phyloP scores from a whole-genome alignment of 2,888 invertebrate species.

The Coelogynopora nodosa region DNA sequence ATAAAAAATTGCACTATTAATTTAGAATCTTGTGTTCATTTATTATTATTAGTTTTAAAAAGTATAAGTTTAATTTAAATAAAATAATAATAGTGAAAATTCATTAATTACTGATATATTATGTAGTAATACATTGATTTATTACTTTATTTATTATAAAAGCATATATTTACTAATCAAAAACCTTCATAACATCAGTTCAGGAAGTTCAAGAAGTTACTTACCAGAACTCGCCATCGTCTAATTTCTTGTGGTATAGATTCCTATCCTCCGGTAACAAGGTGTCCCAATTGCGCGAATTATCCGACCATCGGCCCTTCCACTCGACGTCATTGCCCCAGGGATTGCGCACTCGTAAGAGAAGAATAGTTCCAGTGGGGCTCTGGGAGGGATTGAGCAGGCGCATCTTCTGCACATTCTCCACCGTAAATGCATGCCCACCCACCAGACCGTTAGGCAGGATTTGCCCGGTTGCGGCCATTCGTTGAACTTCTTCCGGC shows the following conservation, averaged over 20 bases:
- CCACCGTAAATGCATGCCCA: conserved; percentile 57
- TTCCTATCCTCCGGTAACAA: conserved; percentile 54
- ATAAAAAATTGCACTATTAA: no score
- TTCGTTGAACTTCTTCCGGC: not conserved
- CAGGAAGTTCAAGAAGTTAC: no score
- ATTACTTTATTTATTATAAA: no score
- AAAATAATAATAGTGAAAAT: no score
- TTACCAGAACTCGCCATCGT: conserved; percentile 59
- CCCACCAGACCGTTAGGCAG: conserved; percentile 54
- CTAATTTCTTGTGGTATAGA: conserved; percentile 52
- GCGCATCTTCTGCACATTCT: conserved; percentile 55
- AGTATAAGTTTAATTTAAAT: no score
- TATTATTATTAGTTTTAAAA: no score
- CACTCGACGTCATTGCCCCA: conserved; percentile 56
- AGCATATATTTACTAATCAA: no score
- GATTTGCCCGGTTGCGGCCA: conserved; percentile 33
- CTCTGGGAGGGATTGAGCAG: conserved; percentile 51
- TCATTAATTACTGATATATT: no score
- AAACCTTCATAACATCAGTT: no score
- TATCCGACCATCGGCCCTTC: conserved; percentile 57
- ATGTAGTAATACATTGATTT: no score
- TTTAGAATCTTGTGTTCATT: no score
- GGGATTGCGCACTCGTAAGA: conserved; percentile 56
- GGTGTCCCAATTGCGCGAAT: conserved; percentile 55
- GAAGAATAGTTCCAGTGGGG: conserved; percentile 52